Conservation (phyloP, 2,113 vertebrate species). For the Chloebia gouldiae region DNA sequence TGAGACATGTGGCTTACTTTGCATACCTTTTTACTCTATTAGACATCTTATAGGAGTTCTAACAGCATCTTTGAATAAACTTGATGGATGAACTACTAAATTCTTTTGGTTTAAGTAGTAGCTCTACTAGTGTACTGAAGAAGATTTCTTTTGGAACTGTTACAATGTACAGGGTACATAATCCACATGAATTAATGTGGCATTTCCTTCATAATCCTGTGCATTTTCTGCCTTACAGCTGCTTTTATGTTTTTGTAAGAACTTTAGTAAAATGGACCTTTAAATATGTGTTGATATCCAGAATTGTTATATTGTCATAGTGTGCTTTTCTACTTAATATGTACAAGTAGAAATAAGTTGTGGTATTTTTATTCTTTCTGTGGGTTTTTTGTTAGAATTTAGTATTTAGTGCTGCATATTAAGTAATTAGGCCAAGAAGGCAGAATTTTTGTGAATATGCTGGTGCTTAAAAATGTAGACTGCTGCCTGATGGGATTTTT, state of each 20-base stretch:
- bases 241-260: neutral
- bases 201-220: conserved; percentile 15
- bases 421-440: neutral
- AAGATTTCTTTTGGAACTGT: conserved; percentile 11
- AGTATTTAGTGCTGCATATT: neutral
- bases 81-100: conserved; percentile 1
- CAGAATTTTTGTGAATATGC: neutral
- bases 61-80: neutral
- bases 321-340: neutral
- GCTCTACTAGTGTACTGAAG: neutral
- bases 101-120: neutral
- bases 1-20: neutral
- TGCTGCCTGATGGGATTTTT: neutral
- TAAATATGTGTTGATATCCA: neutral
- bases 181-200: neutral
- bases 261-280: neutral
- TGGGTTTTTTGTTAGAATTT: neutral
- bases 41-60: neutral
- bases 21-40: neutral
- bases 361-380: neutral
- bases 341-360: neutral
- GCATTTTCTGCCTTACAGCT: conserved; percentile 14
- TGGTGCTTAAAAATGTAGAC: neutral
- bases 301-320: neutral
- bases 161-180: neutral